Percentiles rank a stretch among this genome's conserved stretches.
These are phyloP conservation scores for Hypsibius dujardini DNA, from an alignment of 1,140 invertebrate species.

Conservation along the genomic window DNA sequence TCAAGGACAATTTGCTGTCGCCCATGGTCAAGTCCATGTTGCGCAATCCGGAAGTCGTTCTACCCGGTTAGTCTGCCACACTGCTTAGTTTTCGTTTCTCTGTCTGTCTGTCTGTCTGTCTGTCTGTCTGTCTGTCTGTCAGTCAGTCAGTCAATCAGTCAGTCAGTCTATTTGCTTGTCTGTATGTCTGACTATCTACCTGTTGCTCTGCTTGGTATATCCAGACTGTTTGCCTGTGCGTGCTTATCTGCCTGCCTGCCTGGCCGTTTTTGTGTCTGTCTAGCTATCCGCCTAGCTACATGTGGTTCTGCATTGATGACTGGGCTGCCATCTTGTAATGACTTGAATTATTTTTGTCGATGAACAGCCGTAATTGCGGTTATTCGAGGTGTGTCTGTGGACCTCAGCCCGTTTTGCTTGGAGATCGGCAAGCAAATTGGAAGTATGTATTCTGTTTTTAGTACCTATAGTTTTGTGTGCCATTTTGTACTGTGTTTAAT, in stretches of 20 bases:
- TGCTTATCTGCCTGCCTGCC: no score
- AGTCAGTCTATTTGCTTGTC: no score
- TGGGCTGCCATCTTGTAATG: conserved; percentile 6
- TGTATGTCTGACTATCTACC: no score
- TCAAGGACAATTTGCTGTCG: conserved; percentile 55
- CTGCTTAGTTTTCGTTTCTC: no score
- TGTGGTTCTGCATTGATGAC: conserved; percentile 18
- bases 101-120: no score
- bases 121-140: no score
- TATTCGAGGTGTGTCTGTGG: conserved; percentile 48
- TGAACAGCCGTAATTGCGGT: conserved; percentile 49
- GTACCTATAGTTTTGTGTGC: conserved; percentile 20
- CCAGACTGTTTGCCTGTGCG: no score
- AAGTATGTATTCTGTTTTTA: conserved; percentile 40
- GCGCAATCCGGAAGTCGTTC: conserved; percentile 75
- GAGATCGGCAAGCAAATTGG: conserved; percentile 65
- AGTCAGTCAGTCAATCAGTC: no score
- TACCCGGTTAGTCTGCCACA: conserved; percentile 29
- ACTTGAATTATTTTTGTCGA: conserved; percentile 22
- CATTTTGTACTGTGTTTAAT: conserved; percentile 18
- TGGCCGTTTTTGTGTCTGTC: no score
- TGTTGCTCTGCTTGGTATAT: no score
- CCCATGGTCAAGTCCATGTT: conserved; percentile 75
- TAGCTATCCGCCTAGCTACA: no score
- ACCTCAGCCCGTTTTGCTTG: conserved; percentile 56